Evolutionary conservation across 2,888 invertebrate genomes (phyloP).

Genomic region (Aphelenchoides bicaudatus): DNA sequence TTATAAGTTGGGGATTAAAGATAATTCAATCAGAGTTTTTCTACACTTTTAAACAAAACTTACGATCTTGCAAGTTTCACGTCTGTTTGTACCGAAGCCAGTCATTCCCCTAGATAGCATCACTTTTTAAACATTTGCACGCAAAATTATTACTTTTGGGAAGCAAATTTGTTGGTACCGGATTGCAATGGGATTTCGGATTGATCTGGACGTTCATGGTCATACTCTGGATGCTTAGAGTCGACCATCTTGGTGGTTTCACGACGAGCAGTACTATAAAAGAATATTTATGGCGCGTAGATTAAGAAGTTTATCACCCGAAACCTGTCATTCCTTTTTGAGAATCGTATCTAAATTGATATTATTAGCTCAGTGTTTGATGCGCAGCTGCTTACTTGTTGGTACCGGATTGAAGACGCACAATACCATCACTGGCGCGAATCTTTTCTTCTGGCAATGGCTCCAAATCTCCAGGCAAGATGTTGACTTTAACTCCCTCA

Average conservation of each 20-base stretch:
- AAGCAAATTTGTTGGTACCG: slow-evolving; percentile 47
- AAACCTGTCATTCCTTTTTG: slow-evolving; percentile 60
- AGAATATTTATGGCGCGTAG: no score
- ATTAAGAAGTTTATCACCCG: no score
- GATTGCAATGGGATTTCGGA: slow-evolving; percentile 59
- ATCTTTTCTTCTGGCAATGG: slow-evolving; percentile 61
- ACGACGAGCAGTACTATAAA: slow-evolving; percentile 60
- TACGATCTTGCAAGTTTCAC: slow-evolving; percentile 59
- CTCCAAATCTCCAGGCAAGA: slow-evolving; percentile 55
- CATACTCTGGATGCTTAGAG: slow-evolving; percentile 61
- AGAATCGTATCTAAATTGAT: slow-evolving; percentile 53
- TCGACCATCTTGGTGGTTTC: slow-evolving; percentile 60
- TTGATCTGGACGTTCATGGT: slow-evolving; percentile 59
- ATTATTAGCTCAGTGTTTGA: neutral
- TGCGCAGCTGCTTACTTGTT: no score
- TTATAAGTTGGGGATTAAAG: no score
- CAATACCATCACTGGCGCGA: slow-evolving; percentile 59
- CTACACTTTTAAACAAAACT: no score
- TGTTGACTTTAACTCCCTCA: slow-evolving; percentile 51
- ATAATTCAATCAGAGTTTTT: no score
- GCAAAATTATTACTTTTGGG: slow-evolving; percentile 31
- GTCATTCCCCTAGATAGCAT: slow-evolving; percentile 58
- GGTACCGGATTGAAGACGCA: slow-evolving; percentile 59
- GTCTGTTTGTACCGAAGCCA: slow-evolving; percentile 59
- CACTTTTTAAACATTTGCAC: neutral